Evolutionary conservation across 1,140 invertebrate species (phyloP), one percentile per base, ranked within the genome.

Genomic region (Lutraria rhynchaena): DNA sequence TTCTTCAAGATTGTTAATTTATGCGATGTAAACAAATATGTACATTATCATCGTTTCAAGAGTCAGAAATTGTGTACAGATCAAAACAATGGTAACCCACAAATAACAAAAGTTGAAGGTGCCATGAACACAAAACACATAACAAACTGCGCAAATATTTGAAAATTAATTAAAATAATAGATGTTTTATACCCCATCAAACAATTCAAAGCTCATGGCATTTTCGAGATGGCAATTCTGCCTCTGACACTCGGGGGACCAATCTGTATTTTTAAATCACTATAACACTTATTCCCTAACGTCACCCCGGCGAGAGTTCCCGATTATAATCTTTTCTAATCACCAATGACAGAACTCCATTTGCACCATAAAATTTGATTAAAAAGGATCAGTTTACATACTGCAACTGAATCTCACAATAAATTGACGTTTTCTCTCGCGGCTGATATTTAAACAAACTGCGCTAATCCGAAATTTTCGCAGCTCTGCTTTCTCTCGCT

Each of bases 351-450:
- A 76, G 57, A 11, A 53, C 29, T 63, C 75, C 75, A 37, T 77
- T 65, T 77, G 35, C 29, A 55, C 60, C 60, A 77, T 77, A 77
- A 77, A 77, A 65, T 77, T 44, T 77, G 75, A 77, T 77, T 77
- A 77, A 77, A 77, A 61, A 22, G 46, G 31, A 58, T 77, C 75
- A 51, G 60, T 67, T 77, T 77, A 77, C 75, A 67, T 77, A 77
- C 46, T 53, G 60, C 53, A 49, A 67, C 29, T 24, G 31, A 33
- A 77, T 67, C 60, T 51, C 41, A 17, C 46, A 27, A 53, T 65
- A 51, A 67, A 77, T 67, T 61, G 49, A 19, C 49, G 44, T 29
- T 29, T 33, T 33, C 33, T 67, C 51, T 44, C 75, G 63, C n/a
- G 31, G 24, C 44, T 65, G n/a, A 51, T 19, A 44, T 65, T 77